Evolutionary conservation across 1,140 invertebrate genomes (phyloP), one percentile per base, ranked within the genome.

Genomic region (Oreohelix idahoensis): DNA sequence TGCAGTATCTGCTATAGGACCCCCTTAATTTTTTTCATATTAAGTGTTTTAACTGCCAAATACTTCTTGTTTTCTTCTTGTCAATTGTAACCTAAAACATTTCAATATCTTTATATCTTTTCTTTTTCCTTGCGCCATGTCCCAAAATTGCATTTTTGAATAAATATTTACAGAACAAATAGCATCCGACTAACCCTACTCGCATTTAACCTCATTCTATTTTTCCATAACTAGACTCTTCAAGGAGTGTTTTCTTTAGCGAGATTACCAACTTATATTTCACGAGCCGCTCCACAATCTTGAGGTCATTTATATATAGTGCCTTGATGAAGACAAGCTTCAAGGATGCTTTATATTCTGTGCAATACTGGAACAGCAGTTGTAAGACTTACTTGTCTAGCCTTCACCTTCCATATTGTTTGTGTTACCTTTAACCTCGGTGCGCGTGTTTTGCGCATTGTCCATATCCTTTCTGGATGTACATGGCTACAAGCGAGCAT

Each of bases 371-470:
- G 2, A 10, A 29, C 10, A 35, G 29, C 11, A 10, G 63, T 66
- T 29, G 63, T 32, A 29, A 66, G 63, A 29, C n/a, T 17, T 29
- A 66, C 20, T 66, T 66, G 63, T 66, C 20, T 32, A 66, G n/a
- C 63, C 63, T 29, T 32, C 63, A 66, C n/a, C 29, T 66, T 66
- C 29, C 1, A 11, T 1, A 17, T 66, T 66, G 63, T 66, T 66
- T 66, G 29, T 66, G 5, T 66, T 29, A 66, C 63, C 63, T 66
- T 66, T 66, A 23, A 66, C 63, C n/a, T n/a, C 29, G 8, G 20
- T 71, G 63, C 63, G 63, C 63, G 63, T 66, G 63, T 29, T 66
- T 66, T 32, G 63, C 63, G 8, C n/a, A 32, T 66, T 58, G 17
- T 23, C 23, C 26, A 20, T 23, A 35, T 35, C 63, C 17, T 66